Evolutionary conservation across 2,797 vertebrate genomes (phyloP).

Genomic region (Ctenopoma multispine): DNA sequence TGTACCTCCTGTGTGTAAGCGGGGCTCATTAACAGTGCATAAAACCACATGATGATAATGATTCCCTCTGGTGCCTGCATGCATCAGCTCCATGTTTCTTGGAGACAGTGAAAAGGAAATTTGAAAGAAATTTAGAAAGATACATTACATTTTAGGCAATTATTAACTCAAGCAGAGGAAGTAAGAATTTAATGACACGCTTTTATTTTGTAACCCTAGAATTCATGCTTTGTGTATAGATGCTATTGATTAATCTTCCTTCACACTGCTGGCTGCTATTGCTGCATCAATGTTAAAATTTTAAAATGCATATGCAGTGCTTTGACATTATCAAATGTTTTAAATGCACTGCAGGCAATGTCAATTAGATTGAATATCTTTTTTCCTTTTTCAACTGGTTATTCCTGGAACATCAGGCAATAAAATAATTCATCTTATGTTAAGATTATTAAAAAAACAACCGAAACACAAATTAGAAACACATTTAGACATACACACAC

Average conservation of each 20-base stretch:
- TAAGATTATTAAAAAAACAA: no score
- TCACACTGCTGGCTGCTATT: no score
- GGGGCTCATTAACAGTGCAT: conserved; percentile 32
- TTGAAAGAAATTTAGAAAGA: neutral
- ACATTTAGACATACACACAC: conserved; percentile 8
- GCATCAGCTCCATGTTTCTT: conserved; percentile 16
- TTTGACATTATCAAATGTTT: no score
- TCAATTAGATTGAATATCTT: no score
- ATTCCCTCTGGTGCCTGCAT: conserved; percentile 24
- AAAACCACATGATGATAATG: conserved; percentile 31
- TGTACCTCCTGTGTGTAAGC: conserved; percentile 31
- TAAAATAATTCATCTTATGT: no score
- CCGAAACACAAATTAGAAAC: conserved; percentile 6
- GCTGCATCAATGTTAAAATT: no score
- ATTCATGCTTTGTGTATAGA: neutral
- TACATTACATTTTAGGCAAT: conserved; percentile 3
- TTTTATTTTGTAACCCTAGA: neutral
- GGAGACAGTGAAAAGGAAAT: neutral
- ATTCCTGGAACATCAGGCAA: no score
- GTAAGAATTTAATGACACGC: neutral
- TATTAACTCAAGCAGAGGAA: conserved; percentile 7
- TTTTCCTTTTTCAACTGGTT: no score
- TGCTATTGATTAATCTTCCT: no score
- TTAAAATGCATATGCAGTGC: no score
- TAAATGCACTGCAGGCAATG: no score